Evolutionary conservation across 1,140 invertebrate species (phyloP).

Genomic region (Phymastichus coffea): DNA sequence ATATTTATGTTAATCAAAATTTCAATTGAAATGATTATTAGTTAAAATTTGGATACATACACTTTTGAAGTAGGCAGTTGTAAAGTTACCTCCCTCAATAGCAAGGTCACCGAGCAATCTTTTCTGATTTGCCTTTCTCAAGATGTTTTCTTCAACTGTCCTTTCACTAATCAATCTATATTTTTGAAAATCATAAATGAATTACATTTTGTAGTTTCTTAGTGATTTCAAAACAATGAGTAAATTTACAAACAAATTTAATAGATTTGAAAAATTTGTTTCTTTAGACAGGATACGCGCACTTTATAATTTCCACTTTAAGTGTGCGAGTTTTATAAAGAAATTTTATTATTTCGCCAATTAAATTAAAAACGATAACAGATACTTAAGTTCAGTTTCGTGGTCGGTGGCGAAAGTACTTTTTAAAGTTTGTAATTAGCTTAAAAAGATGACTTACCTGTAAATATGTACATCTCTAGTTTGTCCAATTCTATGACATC

Average conservation of each 20-base stretch:
- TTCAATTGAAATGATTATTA: too few relatives aligned
- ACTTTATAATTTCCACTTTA: conserved; percentile 35
- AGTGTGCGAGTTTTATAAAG: conserved; percentile 49
- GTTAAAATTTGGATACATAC: conserved; percentile 58
- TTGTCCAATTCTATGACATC: conserved; percentile 98
- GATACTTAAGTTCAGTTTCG: conserved; percentile 25
- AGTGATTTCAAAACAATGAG: not conserved
- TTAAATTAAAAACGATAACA: conserved; percentile 33
- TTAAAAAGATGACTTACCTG: conserved; percentile 58
- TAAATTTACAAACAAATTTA: not conserved
- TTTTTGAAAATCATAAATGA: conserved; percentile 5
- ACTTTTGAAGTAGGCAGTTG: conserved; percentile 95
- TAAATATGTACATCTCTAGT: conserved; percentile 99
- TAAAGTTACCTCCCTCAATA: conserved; percentile 99
- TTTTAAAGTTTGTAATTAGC: not conserved
- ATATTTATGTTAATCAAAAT: too few relatives aligned
- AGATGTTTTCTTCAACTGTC: conserved; percentile 98
- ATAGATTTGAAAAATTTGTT: conserved; percentile 30
- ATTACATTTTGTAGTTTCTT: not conserved
- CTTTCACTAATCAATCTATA: conserved; percentile 86
- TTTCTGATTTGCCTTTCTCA: conserved; percentile 99
- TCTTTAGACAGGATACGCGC: conserved; percentile 50
- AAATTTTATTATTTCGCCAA: conserved; percentile 44
- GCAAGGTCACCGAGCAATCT: conserved; percentile 93
- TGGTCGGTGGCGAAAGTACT: conserved; percentile 48